Base-by-base conservation (phyloP, 2,113 vertebrate species). In the Urocolius indicus region DNA sequence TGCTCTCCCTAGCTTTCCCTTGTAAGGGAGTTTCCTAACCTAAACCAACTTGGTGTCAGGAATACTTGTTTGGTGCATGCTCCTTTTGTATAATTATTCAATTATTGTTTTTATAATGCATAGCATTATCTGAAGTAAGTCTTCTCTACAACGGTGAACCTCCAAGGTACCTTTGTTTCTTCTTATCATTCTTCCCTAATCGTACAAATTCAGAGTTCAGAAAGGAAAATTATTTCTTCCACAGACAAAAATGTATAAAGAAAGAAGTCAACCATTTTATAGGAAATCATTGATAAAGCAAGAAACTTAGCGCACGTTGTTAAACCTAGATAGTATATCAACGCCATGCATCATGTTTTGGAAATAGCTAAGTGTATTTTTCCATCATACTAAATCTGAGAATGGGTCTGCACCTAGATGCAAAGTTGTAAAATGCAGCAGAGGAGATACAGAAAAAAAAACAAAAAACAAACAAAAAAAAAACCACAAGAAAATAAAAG, bases 31-130 rank as follows among this genome's bases (percentile, higher is more conserved):
- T 84, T 92, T 80, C 10, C 14, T 71, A 71, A 80, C 61, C 15
- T 69, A 52, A 90, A 55, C 2, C 61, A 92, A 13, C 34, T 43
- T 49, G 32, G 16, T 52, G 27, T 87, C 61, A 87, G 41, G 36
- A 85, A 71, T 49, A 82, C 87, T 88, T 92, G 84, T 85, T 90
- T 96, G 24, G 43, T 41, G 30, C 18, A 41, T 65, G 61, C 6
- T 89, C 24, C 82, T 81, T 89, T 71, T 71, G 68, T 80, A 32
- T 68, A 78, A 84, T 92, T 94, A 78, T 78, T 77, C 49, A 36
- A 5, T 81, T 93, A 71, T 90, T 80, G 74, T 14, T 65, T 14
- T 41, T 89, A 26, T 45, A 88, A 84, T 65, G 61, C 57, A 19
- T 6, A 63, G 8, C 48, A 75, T 80, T 85, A 80, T 75, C 32